These are phyloP conservation scores for Archegozetes longisetosus DNA, from an alignment of 1,140 invertebrate genomes.

Conservation along the genomic window DNA sequence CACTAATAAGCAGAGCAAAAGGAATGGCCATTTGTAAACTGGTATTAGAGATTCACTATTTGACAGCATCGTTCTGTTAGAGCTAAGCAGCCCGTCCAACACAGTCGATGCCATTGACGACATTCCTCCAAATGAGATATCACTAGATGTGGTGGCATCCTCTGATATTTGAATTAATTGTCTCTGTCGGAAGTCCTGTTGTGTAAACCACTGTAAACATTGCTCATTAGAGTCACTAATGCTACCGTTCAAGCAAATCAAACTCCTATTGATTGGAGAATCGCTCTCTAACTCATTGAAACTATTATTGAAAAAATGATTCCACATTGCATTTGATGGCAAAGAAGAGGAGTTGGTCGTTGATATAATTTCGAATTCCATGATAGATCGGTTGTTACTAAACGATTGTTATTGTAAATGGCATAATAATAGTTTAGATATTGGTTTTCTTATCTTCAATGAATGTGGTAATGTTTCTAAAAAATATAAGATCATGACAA, in stretches of 20 bases:
- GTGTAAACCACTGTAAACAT: background rate
- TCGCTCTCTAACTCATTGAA: background rate
- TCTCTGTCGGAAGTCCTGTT: background rate
- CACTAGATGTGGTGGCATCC: background rate
- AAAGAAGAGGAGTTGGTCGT: background rate
- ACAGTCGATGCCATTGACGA: background rate
- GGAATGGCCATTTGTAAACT: conserved; percentile 52
- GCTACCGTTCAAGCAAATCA: background rate
- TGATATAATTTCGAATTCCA: no score
- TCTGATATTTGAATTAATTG: background rate
- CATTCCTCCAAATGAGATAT: background rate
- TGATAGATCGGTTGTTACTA: no score
- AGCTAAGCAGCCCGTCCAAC: background rate
- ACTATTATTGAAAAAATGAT: background rate
- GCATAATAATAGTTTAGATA: no score
- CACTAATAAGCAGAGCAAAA: conserved; percentile 47
- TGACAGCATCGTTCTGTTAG: background rate
- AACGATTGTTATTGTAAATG: no score
- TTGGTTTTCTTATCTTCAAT: no score
- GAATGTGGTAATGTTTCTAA: no score
- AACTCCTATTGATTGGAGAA: background rate
- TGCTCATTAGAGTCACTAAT: background rate
- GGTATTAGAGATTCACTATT: background rate
- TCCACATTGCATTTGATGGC: background rate
- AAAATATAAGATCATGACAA: no score